A percentile compares a stretch with the other conserved stretches of the same genome.
phyloP scores from a whole-genome alignment of 2,888 invertebrate genomes.

The Andrena bicolor region DNA sequence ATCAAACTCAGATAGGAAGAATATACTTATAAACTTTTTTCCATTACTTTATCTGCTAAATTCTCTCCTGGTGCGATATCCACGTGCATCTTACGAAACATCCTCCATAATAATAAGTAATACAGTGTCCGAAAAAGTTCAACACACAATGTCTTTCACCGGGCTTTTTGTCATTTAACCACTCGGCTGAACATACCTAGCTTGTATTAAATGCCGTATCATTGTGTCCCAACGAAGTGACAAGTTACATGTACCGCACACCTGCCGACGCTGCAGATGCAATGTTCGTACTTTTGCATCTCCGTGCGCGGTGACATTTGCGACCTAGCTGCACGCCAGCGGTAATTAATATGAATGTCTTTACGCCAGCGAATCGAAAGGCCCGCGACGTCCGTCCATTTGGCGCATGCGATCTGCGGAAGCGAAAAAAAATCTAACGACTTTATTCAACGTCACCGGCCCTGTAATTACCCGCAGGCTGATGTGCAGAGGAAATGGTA shows the following conservation, averaged over 20 bases:
- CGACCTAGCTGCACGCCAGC: slow-evolving; percentile 13
- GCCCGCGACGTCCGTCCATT: slow-evolving; percentile 14
- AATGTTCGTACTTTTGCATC: slow-evolving; percentile 2
- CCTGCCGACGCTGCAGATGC: slow-evolving; percentile 43
- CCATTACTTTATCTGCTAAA: no score
- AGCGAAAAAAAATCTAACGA: slow-evolving; percentile 79
- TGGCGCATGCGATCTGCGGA: slow-evolving; percentile 1
- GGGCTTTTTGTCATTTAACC: background rate
- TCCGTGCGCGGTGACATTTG: slow-evolving; percentile 37
- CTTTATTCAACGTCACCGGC: slow-evolving; percentile 82
- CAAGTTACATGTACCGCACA: slow-evolving; percentile 11
- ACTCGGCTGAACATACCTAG: background rate
- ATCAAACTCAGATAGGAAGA: no score
- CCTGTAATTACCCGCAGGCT: slow-evolving; percentile 84
- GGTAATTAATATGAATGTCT: slow-evolving; percentile 67
- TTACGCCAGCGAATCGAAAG: slow-evolving; percentile 19
- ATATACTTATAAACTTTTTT: no score
- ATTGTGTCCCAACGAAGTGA: slow-evolving; percentile 15
- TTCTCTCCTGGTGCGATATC: no score
- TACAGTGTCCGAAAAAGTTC: no score
- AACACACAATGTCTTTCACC: background rate
- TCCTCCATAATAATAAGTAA: no score
- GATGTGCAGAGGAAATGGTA: slow-evolving; percentile 70
- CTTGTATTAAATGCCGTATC: slow-evolving; percentile 12
- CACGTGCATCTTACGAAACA: no score